These are phyloP conservation scores for Arrhopalites spinosus DNA, from an alignment of 2,888 invertebrate species.

Conservation along the genomic window DNA sequence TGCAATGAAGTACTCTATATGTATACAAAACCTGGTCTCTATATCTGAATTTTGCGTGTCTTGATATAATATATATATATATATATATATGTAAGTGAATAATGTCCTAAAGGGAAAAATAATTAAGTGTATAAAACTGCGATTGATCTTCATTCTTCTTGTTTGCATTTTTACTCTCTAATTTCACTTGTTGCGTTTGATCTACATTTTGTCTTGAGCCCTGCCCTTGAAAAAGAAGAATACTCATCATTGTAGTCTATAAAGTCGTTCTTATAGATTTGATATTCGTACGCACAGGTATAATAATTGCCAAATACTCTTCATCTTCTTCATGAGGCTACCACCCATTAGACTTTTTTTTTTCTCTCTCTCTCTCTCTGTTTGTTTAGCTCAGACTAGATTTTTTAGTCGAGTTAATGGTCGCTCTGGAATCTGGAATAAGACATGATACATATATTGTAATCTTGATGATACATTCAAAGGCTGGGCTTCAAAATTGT, in stretches of 20 bases:
- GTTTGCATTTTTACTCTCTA: conserved; percentile 20
- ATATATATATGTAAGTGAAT: too few relatives aligned
- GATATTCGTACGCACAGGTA: neutral
- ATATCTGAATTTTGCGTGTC: too few relatives aligned
- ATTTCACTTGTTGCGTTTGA: conserved; percentile 28
- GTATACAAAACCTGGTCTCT: too few relatives aligned
- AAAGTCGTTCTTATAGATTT: neutral
- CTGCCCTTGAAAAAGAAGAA: conserved; percentile 15
- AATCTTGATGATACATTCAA: too few relatives aligned
- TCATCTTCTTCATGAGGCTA: neutral
- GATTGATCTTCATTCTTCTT: conserved; percentile 27
- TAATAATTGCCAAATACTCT: conserved; percentile 5
- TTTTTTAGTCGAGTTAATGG: neutral
- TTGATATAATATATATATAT: too few relatives aligned
- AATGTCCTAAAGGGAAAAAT: conserved; percentile 14
- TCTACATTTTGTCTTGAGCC: conserved; percentile 27
- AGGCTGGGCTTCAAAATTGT: neutral
- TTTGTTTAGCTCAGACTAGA: neutral
- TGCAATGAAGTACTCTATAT: too few relatives aligned
- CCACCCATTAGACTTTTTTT: too few relatives aligned
- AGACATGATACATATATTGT: too few relatives aligned
- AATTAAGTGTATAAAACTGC: conserved; percentile 7
- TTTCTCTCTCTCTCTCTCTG: too few relatives aligned
- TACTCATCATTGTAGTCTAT: neutral
- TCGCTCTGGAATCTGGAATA: conserved; percentile 14